phyloP scores from a whole-genome alignment of 2,113 vertebrate species.

The Hemichromis elongatus region DNA sequence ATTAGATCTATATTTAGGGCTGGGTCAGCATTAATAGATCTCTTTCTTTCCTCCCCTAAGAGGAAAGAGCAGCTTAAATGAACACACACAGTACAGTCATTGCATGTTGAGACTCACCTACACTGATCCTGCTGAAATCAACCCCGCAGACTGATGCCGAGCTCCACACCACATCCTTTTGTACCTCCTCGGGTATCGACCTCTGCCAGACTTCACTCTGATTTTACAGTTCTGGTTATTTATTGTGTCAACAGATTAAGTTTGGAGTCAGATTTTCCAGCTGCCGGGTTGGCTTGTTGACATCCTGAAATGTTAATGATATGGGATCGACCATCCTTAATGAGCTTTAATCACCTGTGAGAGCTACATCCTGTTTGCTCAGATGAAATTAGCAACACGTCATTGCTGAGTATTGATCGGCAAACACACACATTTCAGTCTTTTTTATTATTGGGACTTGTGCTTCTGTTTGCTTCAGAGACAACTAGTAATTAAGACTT shows the following conservation, averaged over 20 bases:
- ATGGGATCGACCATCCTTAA: conserved; percentile 55
- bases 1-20: background rate
- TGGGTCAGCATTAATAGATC: background rate
- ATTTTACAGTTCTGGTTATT: conserved; percentile 65
- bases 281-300: conserved; percentile 3
- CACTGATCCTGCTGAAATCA: background rate
- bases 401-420: conserved; percentile 18
- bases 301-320: conserved; percentile 47
- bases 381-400: background rate
- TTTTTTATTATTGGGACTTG: conserved; percentile 6
- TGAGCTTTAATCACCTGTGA: conserved; percentile 37
- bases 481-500: background rate
- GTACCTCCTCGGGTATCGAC: conserved; percentile 29
- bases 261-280: conserved; percentile 28
- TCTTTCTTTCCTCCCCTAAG: background rate
- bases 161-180: background rate
- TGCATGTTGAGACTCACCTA: conserved; percentile 22
- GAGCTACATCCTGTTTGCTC: conserved; percentile 30
- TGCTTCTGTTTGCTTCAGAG: background rate
- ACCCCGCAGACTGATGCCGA: background rate
- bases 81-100: background rate
- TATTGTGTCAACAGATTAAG: conserved; percentile 33
- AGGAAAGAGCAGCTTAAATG: background rate
- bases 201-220: background rate
- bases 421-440: background rate